phyloP scores from a whole-genome alignment of 2,888 invertebrate species.

The Drosophila dives region DNA sequence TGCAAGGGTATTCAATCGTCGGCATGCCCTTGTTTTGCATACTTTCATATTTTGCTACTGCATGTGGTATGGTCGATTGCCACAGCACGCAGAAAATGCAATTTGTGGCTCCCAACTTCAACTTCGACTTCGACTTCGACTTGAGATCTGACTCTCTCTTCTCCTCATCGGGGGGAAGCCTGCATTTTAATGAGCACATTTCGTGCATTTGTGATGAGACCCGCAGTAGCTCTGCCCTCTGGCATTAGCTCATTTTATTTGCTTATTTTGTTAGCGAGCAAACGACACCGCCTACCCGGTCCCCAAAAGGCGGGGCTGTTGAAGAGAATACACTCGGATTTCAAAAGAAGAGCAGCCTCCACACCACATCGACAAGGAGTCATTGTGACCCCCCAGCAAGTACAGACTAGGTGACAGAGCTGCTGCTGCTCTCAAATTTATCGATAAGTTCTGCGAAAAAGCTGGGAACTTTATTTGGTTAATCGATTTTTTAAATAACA shows the following conservation, averaged over 20 bases:
- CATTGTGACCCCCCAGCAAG: slow-evolving; percentile 49
- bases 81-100: slow-evolving; percentile 73
- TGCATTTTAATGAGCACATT: slow-evolving; percentile 80
- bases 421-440: slow-evolving; percentile 14
- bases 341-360: slow-evolving; percentile 55
- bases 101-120: slow-evolving; percentile 63
- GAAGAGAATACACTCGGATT: slow-evolving; percentile 64
- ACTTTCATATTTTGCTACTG: slow-evolving; percentile 28
- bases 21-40: neutral
- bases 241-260: slow-evolving; percentile 77
- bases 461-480: neutral
- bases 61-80: slow-evolving; percentile 60
- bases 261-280: slow-evolving; percentile 74
- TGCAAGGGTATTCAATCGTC: neutral
- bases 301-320: slow-evolving; percentile 9
- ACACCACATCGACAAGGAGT: slow-evolving; percentile 23
- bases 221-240: slow-evolving; percentile 22
- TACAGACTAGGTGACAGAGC: neutral
- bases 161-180: slow-evolving; percentile 18
- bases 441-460: slow-evolving; percentile 27
- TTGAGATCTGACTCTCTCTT: slow-evolving; percentile 1
- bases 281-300: slow-evolving; percentile 47
- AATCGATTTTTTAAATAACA: neutral
- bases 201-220: slow-evolving; percentile 76
- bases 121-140: slow-evolving; percentile 20